phyloP scores from a whole-genome alignment of 2,113 vertebrate species.

The Clinocottus analis region DNA sequence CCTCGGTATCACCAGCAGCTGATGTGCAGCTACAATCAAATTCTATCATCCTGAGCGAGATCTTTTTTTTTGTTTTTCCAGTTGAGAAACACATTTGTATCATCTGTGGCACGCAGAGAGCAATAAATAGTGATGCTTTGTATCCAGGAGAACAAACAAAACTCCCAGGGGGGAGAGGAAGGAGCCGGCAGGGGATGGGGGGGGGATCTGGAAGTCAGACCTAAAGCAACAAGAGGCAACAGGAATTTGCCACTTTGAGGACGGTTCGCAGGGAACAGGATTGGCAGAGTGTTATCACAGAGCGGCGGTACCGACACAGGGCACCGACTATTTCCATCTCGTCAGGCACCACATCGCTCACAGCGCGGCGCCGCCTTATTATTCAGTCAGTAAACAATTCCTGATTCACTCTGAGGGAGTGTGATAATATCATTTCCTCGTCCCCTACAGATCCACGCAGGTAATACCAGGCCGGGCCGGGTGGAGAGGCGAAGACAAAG shows the following conservation, averaged over 20 bases:
- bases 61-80: neutral
- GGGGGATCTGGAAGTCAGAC: conserved; percentile 18
- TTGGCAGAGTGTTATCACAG: conserved; percentile 36
- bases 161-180: neutral
- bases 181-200: neutral
- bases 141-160: conserved; percentile 8
- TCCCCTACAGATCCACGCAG: conserved; percentile 9
- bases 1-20: neutral
- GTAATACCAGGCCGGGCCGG: neutral
- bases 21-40: conserved; percentile 21
- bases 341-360: conserved; percentile 26
- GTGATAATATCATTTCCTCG: conserved; percentile 47
- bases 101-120: conserved; percentile 7
- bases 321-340: conserved; percentile 42
- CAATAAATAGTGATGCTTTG: conserved; percentile 25
- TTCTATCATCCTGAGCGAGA: neutral
- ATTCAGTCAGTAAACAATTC: conserved; percentile 62
- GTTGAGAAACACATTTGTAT: conserved; percentile 8
- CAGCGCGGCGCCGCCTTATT: conserved; percentile 35
- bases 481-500: conserved; percentile 14
- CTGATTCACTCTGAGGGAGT: conserved; percentile 44
- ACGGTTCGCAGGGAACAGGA: conserved; percentile 32
- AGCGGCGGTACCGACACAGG: conserved; percentile 9
- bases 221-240: neutral
- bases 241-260: conserved; percentile 16